Conservation (phyloP, 1,140 invertebrate genomes). For the Pseudomyrmex concolor region DNA sequence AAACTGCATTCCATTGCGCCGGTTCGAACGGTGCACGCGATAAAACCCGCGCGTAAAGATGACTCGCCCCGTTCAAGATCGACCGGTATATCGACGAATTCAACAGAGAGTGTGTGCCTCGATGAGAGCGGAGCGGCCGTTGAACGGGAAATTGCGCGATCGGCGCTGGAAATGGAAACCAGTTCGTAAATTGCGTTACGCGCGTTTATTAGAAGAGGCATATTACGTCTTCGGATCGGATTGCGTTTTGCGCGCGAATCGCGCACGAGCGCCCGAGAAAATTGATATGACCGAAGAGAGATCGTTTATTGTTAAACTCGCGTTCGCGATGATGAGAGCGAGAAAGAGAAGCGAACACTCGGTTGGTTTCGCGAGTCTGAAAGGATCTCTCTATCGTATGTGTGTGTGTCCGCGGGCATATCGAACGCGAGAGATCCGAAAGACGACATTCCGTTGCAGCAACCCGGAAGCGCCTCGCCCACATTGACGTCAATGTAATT, state of each 20-base stretch:
- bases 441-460: slow-evolving; percentile 66
- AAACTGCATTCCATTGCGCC: slow-evolving; percentile 75
- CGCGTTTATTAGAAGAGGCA: slow-evolving; percentile 12
- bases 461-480: slow-evolving; percentile 64
- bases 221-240: slow-evolving; percentile 5
- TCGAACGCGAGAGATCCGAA: slow-evolving; percentile 61
- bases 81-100: slow-evolving; percentile 52
- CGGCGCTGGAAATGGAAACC: slow-evolving; percentile 33
- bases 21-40: slow-evolving; percentile 65
- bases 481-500: slow-evolving; percentile 62
- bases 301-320: slow-evolving; percentile 12
- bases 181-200: slow-evolving; percentile 5
- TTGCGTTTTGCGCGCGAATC: not conserved
- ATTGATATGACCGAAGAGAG: not conserved
- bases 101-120: not conserved
- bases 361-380: slow-evolving; percentile 45
- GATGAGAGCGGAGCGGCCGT: slow-evolving; percentile 4
- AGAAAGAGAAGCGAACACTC: slow-evolving; percentile 30
- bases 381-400: slow-evolving; percentile 47
- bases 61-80: slow-evolving; percentile 63
- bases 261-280: slow-evolving; percentile 31
- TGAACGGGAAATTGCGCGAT: slow-evolving; percentile 40
- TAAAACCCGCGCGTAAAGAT: slow-evolving; percentile 80
- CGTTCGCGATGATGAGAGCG: not conserved
- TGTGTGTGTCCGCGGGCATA: slow-evolving; percentile 46